A percentile compares a stretch with the other conserved stretches of the same genome.
phyloP scores from a whole-genome alignment of 2,888 invertebrate species.

The Thera obeliscata region DNA sequence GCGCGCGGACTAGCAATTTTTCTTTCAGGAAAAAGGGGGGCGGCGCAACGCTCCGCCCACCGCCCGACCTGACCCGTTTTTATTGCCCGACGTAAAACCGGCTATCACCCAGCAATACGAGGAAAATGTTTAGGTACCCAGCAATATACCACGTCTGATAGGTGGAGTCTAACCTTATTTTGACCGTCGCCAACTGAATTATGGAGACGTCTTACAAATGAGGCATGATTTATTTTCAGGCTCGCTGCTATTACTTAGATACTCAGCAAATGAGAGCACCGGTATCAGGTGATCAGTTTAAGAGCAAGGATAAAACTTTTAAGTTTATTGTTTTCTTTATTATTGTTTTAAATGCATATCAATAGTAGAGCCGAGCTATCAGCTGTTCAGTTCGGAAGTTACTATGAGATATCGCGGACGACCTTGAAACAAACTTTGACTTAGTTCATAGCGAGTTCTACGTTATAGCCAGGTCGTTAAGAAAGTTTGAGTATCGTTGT shows the following conservation, averaged over 20 bases:
- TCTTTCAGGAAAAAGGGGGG: conserved; percentile 80
- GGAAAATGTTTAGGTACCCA: conserved; percentile 74
- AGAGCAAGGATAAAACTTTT: conserved; percentile 28
- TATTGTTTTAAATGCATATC: conserved; percentile 38
- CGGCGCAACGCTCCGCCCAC: conserved; percentile 75
- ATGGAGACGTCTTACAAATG: conserved; percentile 67
- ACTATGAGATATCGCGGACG: conserved; percentile 63
- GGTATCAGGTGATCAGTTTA: conserved; percentile 37
- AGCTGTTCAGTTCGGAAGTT: conserved; percentile 51
- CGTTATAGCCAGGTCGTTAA: conserved; percentile 77
- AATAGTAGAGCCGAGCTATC: conserved; percentile 44
- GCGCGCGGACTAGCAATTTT: conserved; percentile 81
- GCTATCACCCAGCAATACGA: conserved; percentile 73
- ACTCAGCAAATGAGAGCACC: conserved; percentile 47
- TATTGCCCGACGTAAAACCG: conserved; percentile 78
- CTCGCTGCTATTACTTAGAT: conserved; percentile 42
- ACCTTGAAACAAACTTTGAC: conserved; percentile 81
- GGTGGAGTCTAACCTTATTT: conserved; percentile 69
- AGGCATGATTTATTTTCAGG: conserved; percentile 64
- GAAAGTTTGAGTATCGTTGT: conserved; percentile 75
- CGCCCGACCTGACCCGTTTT: conserved; percentile 78
- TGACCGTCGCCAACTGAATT: conserved; percentile 64
- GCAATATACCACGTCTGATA: conserved; percentile 70
- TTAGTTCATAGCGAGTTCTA: conserved; percentile 74
- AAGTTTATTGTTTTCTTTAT: conserved; percentile 31